These are phyloP conservation scores for Gonatopus flavifemur DNA, from an alignment of 1,140 invertebrate genomes.

Conservation along the genomic window DNA sequence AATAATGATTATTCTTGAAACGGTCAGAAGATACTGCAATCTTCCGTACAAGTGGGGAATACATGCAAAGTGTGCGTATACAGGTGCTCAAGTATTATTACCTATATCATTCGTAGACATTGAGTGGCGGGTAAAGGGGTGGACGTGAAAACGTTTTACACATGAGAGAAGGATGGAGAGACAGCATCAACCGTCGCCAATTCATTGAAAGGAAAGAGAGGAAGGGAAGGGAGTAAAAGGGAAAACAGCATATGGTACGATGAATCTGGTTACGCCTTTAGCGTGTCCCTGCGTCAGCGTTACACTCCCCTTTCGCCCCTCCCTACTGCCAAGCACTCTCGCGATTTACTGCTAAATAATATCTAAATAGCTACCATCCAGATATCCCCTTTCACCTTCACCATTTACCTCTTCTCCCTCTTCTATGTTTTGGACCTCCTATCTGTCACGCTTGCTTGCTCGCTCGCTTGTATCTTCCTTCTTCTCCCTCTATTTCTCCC, in stretches of 20 bases:
- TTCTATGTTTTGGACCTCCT: too few species aligned
- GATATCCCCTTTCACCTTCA: slow-evolving; percentile 1
- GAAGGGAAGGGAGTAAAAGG: not conserved
- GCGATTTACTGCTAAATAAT: slow-evolving; percentile 56
- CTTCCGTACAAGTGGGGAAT: too few species aligned
- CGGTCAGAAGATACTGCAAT: too few species aligned
- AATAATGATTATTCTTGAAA: too few species aligned
- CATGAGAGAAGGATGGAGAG: not conserved
- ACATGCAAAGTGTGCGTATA: too few species aligned
- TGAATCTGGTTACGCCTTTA: slow-evolving; percentile 50
- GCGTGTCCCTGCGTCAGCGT: slow-evolving; percentile 53
- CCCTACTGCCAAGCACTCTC: slow-evolving; percentile 32
- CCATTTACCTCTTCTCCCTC: not conserved
- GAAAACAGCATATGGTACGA: slow-evolving; percentile 33
- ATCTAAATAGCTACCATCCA: slow-evolving; percentile 44
- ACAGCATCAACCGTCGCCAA: not conserved
- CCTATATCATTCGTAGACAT: too few species aligned
- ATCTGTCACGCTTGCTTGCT: not conserved
- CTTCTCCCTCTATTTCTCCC: too few species aligned
- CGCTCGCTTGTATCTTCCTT: not conserved
- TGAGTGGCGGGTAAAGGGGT: not conserved
- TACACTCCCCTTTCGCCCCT: too few species aligned
- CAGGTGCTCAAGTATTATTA: too few species aligned
- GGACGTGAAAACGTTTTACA: not conserved
- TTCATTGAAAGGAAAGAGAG: not conserved